Conservation (phyloP, 2,888 invertebrate genomes). For the Bibio marci region DNA sequence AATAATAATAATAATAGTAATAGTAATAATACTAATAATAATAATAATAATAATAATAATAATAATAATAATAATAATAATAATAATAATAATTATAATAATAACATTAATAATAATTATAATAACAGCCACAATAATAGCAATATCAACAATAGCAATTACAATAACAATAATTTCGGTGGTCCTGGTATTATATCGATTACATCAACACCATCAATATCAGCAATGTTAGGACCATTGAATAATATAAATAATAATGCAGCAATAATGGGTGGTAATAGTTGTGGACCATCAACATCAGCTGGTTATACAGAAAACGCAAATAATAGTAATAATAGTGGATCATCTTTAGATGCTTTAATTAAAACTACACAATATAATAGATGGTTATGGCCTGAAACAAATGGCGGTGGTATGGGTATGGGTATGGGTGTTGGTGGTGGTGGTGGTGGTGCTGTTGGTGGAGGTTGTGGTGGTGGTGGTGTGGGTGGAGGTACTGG, state of each 20-base stretch:
- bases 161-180: no score
- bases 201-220: slow-evolving; percentile 5
- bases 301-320: neutral
- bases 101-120: no score
- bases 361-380: slow-evolving; percentile 3
- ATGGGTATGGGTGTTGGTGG: slow-evolving; percentile 1
- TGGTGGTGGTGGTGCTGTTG: slow-evolving; percentile 14
- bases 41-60: no score
- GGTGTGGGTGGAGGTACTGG: no score
- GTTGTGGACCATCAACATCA: slow-evolving; percentile 1
- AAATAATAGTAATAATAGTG: neutral
- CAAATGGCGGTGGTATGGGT: neutral
- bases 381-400: no score
- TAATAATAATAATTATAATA: neutral
- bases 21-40: no score
- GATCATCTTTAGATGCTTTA: slow-evolving; percentile 4
- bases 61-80: no score
- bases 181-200: slow-evolving; percentile 3
- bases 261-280: slow-evolving; percentile 1
- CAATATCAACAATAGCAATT: neutral
- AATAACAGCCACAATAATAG: no score
- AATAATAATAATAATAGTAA: no score
- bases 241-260: no score
- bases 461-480: no score
- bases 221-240: slow-evolving; percentile 3